A percentile compares a stretch with the other conserved stretches of the same genome.
These are phyloP conservation scores for Chalcis sispes DNA, from an alignment of 2,888 invertebrate species.

Conservation along the genomic window DNA sequence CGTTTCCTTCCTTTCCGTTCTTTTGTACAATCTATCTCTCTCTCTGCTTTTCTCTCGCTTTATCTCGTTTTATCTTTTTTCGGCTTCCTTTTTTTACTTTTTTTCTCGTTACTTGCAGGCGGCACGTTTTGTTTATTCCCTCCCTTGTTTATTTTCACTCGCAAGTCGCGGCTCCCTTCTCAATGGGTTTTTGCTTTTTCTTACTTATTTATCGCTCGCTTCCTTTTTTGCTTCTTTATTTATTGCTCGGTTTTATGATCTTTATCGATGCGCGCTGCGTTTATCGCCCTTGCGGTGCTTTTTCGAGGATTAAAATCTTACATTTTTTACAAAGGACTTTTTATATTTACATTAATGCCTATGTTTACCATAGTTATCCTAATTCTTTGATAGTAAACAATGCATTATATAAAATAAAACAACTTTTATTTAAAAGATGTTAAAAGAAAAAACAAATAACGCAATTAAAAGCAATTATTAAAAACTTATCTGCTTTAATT, in stretches of 20 bases:
- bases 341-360: too few relatives aligned
- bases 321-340: too few relatives aligned
- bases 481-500: too few relatives aligned
- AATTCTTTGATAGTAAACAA: too few relatives aligned
- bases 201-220: background rate
- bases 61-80: background rate
- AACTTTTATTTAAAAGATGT: too few relatives aligned
- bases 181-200: background rate
- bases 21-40: background rate
- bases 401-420: too few relatives aligned
- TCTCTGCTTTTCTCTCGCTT: background rate
- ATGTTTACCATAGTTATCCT: too few relatives aligned
- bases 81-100: too few relatives aligned
- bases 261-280: background rate
- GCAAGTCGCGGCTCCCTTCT: background rate
- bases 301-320: background rate
- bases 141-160: constrained; percentile 5
- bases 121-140: constrained; percentile 4
- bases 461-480: too few relatives aligned
- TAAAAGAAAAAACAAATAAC: too few relatives aligned
- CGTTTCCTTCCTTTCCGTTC: too few relatives aligned
- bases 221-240: background rate
- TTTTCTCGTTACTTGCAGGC: constrained; percentile 56
- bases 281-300: background rate
- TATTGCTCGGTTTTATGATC: background rate